Conservation (phyloP, 2,888 invertebrate species). For the Zootermopsis nevadensis region DNA sequence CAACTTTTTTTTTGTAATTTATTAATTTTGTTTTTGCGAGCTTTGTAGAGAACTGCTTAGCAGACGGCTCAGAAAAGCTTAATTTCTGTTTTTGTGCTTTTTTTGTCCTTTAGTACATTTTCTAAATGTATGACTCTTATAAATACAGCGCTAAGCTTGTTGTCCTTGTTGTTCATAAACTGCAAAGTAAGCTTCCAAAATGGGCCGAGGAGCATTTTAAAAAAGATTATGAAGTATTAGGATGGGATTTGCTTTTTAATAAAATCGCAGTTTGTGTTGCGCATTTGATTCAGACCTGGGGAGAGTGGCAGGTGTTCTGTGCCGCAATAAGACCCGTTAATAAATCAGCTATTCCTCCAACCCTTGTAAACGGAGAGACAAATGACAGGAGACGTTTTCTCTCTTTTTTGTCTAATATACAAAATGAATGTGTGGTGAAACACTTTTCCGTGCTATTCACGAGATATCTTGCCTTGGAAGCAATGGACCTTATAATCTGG, state of each 20-base stretch:
- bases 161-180: constrained; percentile 31
- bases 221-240: constrained; percentile 41
- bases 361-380: too few relatives aligned
- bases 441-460: too few relatives aligned
- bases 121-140: constrained; percentile 32
- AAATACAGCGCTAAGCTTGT: constrained; percentile 39
- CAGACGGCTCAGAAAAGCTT: constrained; percentile 29
- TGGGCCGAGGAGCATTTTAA: constrained; percentile 37
- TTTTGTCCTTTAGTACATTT: background rate
- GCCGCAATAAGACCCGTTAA: background rate
- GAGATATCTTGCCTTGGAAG: too few relatives aligned
- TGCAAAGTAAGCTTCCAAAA: constrained; percentile 36
- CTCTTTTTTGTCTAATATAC: too few relatives aligned
- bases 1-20: constrained; percentile 21
- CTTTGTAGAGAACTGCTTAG: constrained; percentile 36
- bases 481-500: too few relatives aligned
- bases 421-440: too few relatives aligned
- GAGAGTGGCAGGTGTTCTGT: constrained; percentile 20
- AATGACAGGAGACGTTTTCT: too few relatives aligned
- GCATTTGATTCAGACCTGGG: constrained; percentile 15
- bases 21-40: constrained; percentile 39
- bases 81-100: constrained; percentile 28
- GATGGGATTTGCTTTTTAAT: constrained; percentile 38
- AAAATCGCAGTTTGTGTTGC: constrained; percentile 24
- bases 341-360: too few relatives aligned